Conservation (phyloP, 1,140 invertebrate species). For the Drosophila kohkoa region DNA sequence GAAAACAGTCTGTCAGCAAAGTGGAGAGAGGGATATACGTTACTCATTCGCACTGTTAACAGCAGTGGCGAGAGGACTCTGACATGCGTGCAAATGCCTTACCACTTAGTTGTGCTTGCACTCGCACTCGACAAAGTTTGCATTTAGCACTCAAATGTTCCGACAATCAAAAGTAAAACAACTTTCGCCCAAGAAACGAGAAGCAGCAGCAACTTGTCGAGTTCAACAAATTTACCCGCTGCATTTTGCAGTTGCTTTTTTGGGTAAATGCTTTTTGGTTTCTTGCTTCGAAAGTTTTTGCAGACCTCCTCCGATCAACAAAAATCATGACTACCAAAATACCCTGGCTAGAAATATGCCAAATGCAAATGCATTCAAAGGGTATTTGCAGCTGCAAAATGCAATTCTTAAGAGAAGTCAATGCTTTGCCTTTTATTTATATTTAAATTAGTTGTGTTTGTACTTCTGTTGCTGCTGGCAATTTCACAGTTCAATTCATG, state of each 20-base stretch:
- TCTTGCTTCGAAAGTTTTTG: constrained; percentile 9
- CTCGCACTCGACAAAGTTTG: constrained; percentile 54
- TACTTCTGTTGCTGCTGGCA: constrained; percentile 34
- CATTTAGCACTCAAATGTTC: constrained; percentile 73
- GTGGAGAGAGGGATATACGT: not conserved
- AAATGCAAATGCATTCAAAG: not conserved
- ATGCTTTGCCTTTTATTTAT: constrained; percentile 30
- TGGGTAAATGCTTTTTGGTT: constrained; percentile 32
- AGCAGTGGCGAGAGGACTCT: constrained; percentile 19
- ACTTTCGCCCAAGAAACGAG: constrained; percentile 33
- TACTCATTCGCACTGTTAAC: constrained; percentile 25
- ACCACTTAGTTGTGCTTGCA: constrained; percentile 57
- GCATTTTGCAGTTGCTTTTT: constrained; percentile 25
- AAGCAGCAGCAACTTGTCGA: not conserved
- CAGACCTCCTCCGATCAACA: not conserved
- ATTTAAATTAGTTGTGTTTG: constrained; percentile 41
- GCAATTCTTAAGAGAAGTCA: not conserved
- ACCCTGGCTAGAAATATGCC: not conserved
- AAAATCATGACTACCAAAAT: not conserved
- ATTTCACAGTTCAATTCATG: constrained; percentile 63
- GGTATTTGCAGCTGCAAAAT: not conserved
- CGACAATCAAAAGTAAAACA: constrained; percentile 76
- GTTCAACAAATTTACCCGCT: constrained; percentile 21
- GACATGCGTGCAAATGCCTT: constrained; percentile 72
- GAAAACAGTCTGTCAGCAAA: constrained; percentile 46